phyloP scores from a whole-genome alignment of 1,140 invertebrate species.

The Cherax quadricarinatus region DNA sequence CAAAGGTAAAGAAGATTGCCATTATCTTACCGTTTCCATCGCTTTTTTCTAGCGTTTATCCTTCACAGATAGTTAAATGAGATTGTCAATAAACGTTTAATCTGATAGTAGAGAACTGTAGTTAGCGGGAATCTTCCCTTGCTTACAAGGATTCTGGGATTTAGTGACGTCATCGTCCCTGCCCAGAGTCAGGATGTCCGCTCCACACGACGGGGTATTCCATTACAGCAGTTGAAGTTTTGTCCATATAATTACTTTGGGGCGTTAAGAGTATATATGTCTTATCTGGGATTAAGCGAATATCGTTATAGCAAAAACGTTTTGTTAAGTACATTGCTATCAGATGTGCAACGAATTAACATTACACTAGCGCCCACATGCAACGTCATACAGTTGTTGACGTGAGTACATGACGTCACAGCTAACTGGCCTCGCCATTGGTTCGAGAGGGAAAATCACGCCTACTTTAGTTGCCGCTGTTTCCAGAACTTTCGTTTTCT shows the following conservation, averaged over 20 bases:
- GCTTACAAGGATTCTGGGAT: constrained; percentile 34
- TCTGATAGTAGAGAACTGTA: no score
- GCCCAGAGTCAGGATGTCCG: constrained; percentile 48
- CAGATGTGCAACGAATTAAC: background rate
- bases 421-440: constrained; percentile 29
- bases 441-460: constrained; percentile 54
- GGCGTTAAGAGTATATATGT: background rate
- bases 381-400: constrained; percentile 58
- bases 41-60: no score
- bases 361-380: constrained; percentile 35
- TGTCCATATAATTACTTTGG: background rate
- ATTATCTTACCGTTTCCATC: no score
- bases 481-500: constrained; percentile 49
- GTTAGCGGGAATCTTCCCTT: background rate
- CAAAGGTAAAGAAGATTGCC: no score
- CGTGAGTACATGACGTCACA: constrained; percentile 63
- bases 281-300: background rate
- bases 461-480: constrained; percentile 30
- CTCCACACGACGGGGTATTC: constrained; percentile 20
- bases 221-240: background rate
- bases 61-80: no score
- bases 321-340: background rate
- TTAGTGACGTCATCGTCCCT: constrained; percentile 62
- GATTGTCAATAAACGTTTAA: no score
- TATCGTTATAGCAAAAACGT: background rate